Conservation (phyloP, 2,797 vertebrate species). For the Poeciliopsis paucimaculata region DNA sequence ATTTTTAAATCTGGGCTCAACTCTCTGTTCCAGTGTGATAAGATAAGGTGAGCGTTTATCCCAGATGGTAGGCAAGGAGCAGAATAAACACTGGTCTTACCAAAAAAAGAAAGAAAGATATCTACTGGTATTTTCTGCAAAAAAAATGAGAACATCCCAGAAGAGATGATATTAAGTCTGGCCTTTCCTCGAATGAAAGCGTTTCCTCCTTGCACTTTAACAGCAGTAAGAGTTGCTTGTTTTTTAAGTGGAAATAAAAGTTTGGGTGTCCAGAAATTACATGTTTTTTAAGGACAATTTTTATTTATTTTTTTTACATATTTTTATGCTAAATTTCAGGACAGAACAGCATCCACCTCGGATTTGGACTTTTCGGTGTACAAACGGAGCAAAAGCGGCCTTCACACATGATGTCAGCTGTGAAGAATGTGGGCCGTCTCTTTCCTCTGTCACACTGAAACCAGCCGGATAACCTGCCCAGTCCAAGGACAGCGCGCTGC, state of each 20-base stretch:
- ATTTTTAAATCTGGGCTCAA: slow-evolving; percentile 50
- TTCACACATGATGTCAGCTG: slow-evolving; percentile 59
- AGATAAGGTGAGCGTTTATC: slow-evolving; percentile 33
- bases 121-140: not conserved
- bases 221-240: not conserved
- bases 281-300: not conserved
- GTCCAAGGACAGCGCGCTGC: slow-evolving; percentile 47
- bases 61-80: slow-evolving; percentile 1
- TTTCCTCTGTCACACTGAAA: slow-evolving; percentile 59
- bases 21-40: slow-evolving; percentile 39
- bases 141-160: not conserved
- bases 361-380: slow-evolving; percentile 17
- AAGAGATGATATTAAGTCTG: not conserved
- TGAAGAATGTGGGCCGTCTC: slow-evolving; percentile 67
- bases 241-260: not conserved
- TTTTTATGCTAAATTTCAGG: not conserved
- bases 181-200: not conserved
- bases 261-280: not conserved
- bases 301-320: not conserved
- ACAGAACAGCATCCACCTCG: not conserved
- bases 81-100: not conserved
- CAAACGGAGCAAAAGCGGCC: slow-evolving; percentile 26
- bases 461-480: slow-evolving; percentile 54
- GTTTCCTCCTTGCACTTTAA: not conserved
- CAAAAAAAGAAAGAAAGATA: not conserved